Evolutionary conservation across 2,888 invertebrate genomes (phyloP).

Genomic region (Blera fallax): DNA sequence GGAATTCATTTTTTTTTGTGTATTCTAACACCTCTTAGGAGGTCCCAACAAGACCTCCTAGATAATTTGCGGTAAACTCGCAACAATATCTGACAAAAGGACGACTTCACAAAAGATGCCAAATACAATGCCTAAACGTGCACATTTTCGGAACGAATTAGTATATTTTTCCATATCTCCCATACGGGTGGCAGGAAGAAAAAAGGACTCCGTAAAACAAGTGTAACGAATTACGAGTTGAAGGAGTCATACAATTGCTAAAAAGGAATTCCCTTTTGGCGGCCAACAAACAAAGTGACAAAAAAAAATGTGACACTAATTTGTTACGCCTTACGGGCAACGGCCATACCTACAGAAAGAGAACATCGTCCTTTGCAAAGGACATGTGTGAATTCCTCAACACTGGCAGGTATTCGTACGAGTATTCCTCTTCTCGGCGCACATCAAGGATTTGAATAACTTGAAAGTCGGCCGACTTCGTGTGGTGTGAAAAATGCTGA

Average conservation of each 20-base stretch:
- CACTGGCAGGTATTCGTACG: conserved; percentile 53
- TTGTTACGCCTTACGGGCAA: conserved; percentile 50
- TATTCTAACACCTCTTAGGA: conserved; percentile 52
- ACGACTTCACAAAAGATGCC: conserved; percentile 7
- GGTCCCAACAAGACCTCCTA: conserved; percentile 59
- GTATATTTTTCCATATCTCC: conserved; percentile 6
- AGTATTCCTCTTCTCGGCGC: conserved; percentile 15
- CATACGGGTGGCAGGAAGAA: conserved; percentile 38
- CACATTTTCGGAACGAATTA: conserved; percentile 69
- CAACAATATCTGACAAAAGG: conserved; percentile 49
- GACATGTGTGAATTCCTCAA: conserved; percentile 1
- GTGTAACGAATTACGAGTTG: conserved; percentile 59
- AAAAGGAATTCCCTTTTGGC: conserved; percentile 36
- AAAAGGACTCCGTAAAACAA: conserved; percentile 44
- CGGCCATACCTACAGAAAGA: no score
- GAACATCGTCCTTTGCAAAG: not conserved
- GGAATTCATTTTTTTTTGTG: not conserved
- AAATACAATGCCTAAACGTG: conserved; percentile 34
- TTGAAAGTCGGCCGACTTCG: conserved; percentile 58
- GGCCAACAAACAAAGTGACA: conserved; percentile 45
- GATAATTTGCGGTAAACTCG: conserved; percentile 67
- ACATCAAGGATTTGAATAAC: conserved; percentile 61
- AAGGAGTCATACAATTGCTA: conserved; percentile 36
- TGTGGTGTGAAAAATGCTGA: conserved; percentile 40
- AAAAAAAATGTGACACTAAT: conserved; percentile 62